Conservation (phyloP, 1,140 invertebrate species). For the Eciton burchellii region DNA sequence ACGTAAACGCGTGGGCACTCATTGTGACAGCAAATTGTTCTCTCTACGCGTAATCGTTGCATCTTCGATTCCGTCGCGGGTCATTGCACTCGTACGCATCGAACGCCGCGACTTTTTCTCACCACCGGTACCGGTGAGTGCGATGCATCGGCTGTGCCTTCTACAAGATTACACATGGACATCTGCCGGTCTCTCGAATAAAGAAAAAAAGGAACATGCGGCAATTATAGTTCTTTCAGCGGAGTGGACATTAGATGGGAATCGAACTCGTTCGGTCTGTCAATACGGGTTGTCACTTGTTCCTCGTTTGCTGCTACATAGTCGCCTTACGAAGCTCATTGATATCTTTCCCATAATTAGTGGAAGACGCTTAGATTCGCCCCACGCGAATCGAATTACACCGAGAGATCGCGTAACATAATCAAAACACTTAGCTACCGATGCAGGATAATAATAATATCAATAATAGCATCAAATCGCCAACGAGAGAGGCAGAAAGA, state of each 20-base stretch:
- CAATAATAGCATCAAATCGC: not conserved
- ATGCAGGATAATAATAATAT: not conserved
- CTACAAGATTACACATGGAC: not conserved
- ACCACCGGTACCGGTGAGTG: not conserved
- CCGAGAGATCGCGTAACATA: too few relatives aligned
- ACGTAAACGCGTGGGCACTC: not conserved
- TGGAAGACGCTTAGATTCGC: too few relatives aligned
- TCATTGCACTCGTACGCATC: constrained; percentile 27
- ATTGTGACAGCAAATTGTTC: constrained; percentile 15
- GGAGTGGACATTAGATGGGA: not conserved
- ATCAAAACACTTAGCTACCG: too few relatives aligned
- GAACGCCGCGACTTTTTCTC: constrained; percentile 21
- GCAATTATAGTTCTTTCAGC: not conserved
- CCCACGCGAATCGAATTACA: too few relatives aligned
- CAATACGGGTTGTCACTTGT: too few relatives aligned
- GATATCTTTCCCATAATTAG: too few relatives aligned
- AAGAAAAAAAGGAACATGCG: not conserved
- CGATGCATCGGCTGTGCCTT: not conserved
- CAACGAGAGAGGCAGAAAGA: not conserved
- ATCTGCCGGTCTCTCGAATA: not conserved
- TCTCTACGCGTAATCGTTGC: not conserved
- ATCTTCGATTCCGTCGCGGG: constrained; percentile 24
- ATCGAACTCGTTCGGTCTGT: not conserved
- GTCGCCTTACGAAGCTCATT: too few relatives aligned
- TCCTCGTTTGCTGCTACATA: too few relatives aligned